Base-by-base conservation (phyloP, 2,888 invertebrate species). In the Trichopoda pennipes region DNA sequence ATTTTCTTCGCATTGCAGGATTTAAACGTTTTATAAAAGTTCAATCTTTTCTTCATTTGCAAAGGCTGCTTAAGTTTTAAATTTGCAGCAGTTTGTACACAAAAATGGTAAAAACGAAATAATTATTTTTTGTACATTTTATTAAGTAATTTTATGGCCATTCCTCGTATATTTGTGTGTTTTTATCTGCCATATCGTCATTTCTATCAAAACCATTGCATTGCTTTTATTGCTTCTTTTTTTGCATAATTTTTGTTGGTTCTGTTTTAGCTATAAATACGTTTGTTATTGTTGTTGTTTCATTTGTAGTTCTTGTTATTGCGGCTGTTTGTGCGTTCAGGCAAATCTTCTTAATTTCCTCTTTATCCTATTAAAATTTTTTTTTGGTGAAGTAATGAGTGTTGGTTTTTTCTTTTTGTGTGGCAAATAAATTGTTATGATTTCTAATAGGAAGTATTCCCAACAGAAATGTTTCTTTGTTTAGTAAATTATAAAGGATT, bases 341-440 rank as follows among this genome's bases (percentile, higher is more conserved):
- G 83, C 83, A 83, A 80, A 83, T 83, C 76, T 76, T 76, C 80
- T 64, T 83, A 80, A 83, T 83, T 80, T 83, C 80, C 83, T 79
- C 75, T 79, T 80, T 80, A 73, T 78, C 74, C 66, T 69, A 64
- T 66, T 78, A 58, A 70, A 23, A 51, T 81, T 77, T 58, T 28
- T 28, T 6, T 76, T 80, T 72, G 64, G 55, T 28, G 70, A 16
- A 19, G 21, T 28, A 8, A 1, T 28, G 23, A 3, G 23, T 28
- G 23, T 44, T 44, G 14, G 10, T 44, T 12, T 16, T 16, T 16
- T 53, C 35, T 38, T 28, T 68, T 14, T 44, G 9, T 16, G 56
- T 72, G 23, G 17, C 21, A 19, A 47, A 16, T 47, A 56, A 23
- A 49, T 49, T 74, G 23, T 38, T 49, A 16, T 49, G 47, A 35